Evolutionary conservation across 2,888 invertebrate genomes (phyloP), one percentile per base, ranked within the genome.

Genomic region (Apotomis betuletana): DNA sequence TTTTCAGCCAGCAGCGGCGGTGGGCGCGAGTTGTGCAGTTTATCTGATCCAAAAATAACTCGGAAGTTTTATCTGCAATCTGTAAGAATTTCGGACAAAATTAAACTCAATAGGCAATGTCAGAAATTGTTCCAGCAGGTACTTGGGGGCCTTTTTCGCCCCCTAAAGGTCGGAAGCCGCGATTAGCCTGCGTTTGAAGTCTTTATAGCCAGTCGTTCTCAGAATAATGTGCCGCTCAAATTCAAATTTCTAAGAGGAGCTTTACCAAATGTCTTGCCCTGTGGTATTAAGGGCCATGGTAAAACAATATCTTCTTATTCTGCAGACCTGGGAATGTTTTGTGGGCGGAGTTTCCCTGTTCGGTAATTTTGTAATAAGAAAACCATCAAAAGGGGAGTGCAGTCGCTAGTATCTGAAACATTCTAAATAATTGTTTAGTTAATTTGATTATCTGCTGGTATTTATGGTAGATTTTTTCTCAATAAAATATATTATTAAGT

Each of bases 171-270:
- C 91, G 91, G 90, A 91, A 91, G 90, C 87, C 87, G 83, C 90
- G 91, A 92, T 92, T 92, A 92, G 91, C 87, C 86, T 86, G 87
- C 91, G 90, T 90, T 91, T 91, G 90, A 91, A 88, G 90, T 91
- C 90, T 90, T 91, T 92, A 91, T 90, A 83, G 89, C 87, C 87
- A 87, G 88, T 87, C 89, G 89, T 91, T 90, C 87, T 85, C 86
- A 83, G 84, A 86, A 87, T 90, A 92, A 92, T 90, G 87, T 86
- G 85, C 87, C 86, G 86, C 87, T 87, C 82, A 89, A 90, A 91
- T 90, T 89, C 89, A 88, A 91, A 90, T 89, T 89, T 88, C 86
- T 86, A 89, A 89, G 87, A 87, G 83, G 82, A 81, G 78, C 83
- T 83, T 81, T 79, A 81, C 80, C 78, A 83, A 87, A 89, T 87